These are phyloP conservation scores for Rutpela maculata DNA, from an alignment of 2,888 invertebrate genomes.

Conservation along the genomic window DNA sequence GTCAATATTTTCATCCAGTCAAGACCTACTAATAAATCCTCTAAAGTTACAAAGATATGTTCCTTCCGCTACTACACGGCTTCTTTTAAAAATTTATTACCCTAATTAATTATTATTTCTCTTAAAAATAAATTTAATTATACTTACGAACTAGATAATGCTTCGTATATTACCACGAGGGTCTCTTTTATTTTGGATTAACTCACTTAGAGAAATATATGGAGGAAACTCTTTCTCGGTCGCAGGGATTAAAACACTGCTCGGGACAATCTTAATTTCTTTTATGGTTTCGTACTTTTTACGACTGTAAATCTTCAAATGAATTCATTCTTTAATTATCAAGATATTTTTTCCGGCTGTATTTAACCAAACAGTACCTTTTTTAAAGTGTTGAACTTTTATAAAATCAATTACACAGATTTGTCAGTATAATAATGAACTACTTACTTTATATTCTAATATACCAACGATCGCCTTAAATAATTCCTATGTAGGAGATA, in stretches of 20 bases:
- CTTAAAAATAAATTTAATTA: constrained; percentile 11
- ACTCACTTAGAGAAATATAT: constrained; percentile 35
- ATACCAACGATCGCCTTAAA: too few species aligned
- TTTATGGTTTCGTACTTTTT: constrained; percentile 9
- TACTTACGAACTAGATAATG: constrained; percentile 7
- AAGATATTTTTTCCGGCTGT: neutral
- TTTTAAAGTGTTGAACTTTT: neutral
- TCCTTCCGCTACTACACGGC: neutral
- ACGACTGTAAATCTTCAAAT: constrained; percentile 13
- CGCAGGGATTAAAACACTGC: constrained; percentile 34
- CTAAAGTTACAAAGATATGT: constrained; percentile 1
- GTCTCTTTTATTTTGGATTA: constrained; percentile 30
- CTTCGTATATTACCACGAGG: constrained; percentile 11
- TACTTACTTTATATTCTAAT: too few species aligned
- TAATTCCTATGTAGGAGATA: too few species aligned
- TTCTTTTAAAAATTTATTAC: neutral
- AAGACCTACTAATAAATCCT: neutral
- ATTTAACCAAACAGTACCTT: neutral
- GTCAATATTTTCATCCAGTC: neutral
- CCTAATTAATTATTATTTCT: neutral
- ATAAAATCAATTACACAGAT: neutral
- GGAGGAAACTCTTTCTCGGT: constrained; percentile 17
- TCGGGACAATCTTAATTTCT: constrained; percentile 33
- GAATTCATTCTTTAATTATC: constrained; percentile 23
- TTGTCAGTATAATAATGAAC: too few species aligned